Evolutionary conservation across 2,797 vertebrate species (phyloP), one percentile per base, ranked within the genome.

Genomic region (Sebastes hubbsi): DNA sequence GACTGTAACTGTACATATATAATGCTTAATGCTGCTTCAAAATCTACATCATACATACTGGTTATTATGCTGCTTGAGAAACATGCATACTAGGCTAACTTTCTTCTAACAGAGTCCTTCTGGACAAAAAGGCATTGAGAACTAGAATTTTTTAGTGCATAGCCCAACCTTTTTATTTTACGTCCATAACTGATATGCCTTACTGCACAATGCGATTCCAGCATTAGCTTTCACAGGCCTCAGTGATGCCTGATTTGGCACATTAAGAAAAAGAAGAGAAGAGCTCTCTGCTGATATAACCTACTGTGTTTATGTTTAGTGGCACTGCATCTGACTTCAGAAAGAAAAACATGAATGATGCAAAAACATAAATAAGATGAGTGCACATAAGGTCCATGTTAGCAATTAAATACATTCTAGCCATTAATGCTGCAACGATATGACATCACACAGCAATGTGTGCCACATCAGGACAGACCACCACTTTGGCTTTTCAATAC

Each of bases 81-180:
- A 92, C 94, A 94, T 94, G 94, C 94, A 91, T 12, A 38, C 72
- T 81, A 82, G 54, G 87, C 85, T 76, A 91, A 76, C 72, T 22
- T 68, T 84, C 59, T 79, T 80, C 83, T 74, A 60, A 80, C 34
- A 70, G 65, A 38, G 82, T 90, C 87, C 82, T 72, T 70, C 63
- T 49, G 80, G 83, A 93, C 84, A 59, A 82, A 81, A 94, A 94
- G 90, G 88, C 91, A 90, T 90, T 89, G 78, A 84, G 78, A 91
- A 83, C 75, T 46, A 87, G 79, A 82, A 84, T 14, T 75, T 65
- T 58, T 32, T 92, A 93, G 92, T 94, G 92, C 90, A 93, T 87
- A 83, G 80, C 67, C 81, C 84, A 78, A 80, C 66, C 52, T 59
- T 20, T 49, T 25, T 29, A 49, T 27, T 72, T 75, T 58, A 66